Evolutionary conservation across 2,113 vertebrate genomes (phyloP).

Genomic region (Urocitellus parryii): DNA sequence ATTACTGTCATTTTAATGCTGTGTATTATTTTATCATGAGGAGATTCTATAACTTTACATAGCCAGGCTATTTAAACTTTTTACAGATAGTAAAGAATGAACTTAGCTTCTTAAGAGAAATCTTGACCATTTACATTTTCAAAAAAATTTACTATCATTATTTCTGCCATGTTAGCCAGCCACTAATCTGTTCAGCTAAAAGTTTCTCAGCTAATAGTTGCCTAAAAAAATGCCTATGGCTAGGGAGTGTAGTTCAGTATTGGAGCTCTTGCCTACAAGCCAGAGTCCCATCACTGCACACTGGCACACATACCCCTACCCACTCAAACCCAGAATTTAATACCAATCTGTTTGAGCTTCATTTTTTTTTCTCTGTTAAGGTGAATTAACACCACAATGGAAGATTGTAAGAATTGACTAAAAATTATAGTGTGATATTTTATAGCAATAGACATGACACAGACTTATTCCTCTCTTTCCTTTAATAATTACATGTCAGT

Average conservation of each 20-base stretch:
- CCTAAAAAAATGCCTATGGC: background rate
- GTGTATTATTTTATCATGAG: background rate
- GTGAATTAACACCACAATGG: background rate
- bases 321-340: background rate
- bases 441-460: background rate
- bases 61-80: background rate
- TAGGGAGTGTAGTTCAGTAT: background rate
- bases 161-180: slow-evolving; percentile 28
- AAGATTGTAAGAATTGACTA: slow-evolving; percentile 25
- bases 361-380: background rate
- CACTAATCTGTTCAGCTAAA: background rate
- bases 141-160: slow-evolving; percentile 31
- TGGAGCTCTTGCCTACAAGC: background rate
- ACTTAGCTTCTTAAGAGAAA: slow-evolving; percentile 35
- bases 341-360: background rate
- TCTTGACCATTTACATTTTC: slow-evolving; percentile 2
- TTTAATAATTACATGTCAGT: background rate
- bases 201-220: background rate
- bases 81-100: slow-evolving; percentile 29
- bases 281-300: background rate
- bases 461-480: background rate
- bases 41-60: background rate
- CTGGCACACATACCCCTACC: background rate
- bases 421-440: slow-evolving; percentile 2
- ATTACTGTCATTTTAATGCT: slow-evolving; percentile 28